phyloP scores from a whole-genome alignment of 2,797 vertebrate species.

The Anabas testudineus region DNA sequence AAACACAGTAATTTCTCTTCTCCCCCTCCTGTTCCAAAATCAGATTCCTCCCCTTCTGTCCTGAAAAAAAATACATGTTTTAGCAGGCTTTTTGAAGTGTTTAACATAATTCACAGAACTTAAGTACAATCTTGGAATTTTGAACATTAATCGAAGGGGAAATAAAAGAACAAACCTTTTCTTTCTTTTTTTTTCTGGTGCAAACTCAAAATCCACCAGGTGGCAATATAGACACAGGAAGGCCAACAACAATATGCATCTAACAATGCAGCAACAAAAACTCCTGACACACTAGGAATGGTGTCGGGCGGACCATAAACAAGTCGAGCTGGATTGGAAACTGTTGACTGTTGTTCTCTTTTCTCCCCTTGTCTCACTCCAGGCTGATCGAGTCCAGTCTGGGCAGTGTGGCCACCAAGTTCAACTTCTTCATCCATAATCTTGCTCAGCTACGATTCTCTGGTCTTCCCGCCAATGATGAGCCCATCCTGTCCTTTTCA shows the following conservation, averaged over 20 bases:
- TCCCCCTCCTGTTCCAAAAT: background rate
- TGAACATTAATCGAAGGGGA: background rate
- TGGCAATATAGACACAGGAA: constrained; percentile 16
- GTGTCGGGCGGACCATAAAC: background rate
- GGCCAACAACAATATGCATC: background rate
- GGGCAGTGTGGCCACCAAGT: constrained; percentile 97
- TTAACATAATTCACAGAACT: background rate
- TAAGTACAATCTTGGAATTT: background rate
- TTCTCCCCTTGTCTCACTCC: background rate
- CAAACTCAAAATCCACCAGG: constrained; percentile 44
- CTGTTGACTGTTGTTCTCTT: background rate
- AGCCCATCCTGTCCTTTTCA: constrained; percentile 96
- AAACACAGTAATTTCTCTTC: background rate
- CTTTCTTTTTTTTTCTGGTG: background rate
- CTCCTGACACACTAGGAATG: background rate
- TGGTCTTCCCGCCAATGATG: constrained; percentile 93
- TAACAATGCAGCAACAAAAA: constrained; percentile 9
- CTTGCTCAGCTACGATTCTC: constrained; percentile 97
- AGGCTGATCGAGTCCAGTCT: constrained; percentile 97
- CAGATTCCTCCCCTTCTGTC: background rate
- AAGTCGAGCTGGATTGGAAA: constrained; percentile 2
- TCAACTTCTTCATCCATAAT: constrained; percentile 99
- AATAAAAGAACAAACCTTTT: no score
- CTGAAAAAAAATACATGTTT: background rate
- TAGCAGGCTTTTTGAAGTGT: background rate